phyloP scores from a whole-genome alignment of 2,113 vertebrate genomes.

The Aythya baeri region DNA sequence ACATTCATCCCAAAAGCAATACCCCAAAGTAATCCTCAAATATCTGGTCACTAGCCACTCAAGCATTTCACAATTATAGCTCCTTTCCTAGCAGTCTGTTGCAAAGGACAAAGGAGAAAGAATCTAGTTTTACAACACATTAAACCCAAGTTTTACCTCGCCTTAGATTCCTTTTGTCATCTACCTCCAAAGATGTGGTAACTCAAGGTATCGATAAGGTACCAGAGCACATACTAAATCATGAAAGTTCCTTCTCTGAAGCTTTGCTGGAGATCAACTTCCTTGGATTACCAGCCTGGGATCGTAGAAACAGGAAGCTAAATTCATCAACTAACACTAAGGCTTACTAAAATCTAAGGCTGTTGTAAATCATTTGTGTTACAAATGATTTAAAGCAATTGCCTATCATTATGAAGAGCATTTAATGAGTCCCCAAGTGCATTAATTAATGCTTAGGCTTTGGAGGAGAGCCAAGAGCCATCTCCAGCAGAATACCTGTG shows the following conservation, averaged over 20 bases:
- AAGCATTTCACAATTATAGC: background rate
- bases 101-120: background rate
- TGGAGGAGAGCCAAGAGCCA: slow-evolving; percentile 43
- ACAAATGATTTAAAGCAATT: slow-evolving; percentile 57
- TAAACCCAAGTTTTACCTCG: background rate
- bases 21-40: background rate
- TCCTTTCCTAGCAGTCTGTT: background rate
- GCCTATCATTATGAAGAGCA: slow-evolving; percentile 52
- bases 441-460: slow-evolving; percentile 54
- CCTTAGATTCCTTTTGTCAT: background rate
- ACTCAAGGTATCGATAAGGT: background rate
- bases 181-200: background rate
- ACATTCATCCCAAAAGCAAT: background rate
- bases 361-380: slow-evolving; percentile 35
- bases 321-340: slow-evolving; percentile 17
- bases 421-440: slow-evolving; percentile 24
- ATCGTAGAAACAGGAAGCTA: background rate
- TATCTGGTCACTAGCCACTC: background rate
- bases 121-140: background rate
- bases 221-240: background rate
- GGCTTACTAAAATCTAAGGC: slow-evolving; percentile 43
- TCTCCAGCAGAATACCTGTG: slow-evolving; percentile 16
- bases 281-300: slow-evolving; percentile 8
- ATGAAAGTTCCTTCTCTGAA: background rate
- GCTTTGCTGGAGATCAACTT: slow-evolving; percentile 11